phyloP scores from a whole-genome alignment of 2,888 invertebrate species.

The Hymenopus coronatus region DNA sequence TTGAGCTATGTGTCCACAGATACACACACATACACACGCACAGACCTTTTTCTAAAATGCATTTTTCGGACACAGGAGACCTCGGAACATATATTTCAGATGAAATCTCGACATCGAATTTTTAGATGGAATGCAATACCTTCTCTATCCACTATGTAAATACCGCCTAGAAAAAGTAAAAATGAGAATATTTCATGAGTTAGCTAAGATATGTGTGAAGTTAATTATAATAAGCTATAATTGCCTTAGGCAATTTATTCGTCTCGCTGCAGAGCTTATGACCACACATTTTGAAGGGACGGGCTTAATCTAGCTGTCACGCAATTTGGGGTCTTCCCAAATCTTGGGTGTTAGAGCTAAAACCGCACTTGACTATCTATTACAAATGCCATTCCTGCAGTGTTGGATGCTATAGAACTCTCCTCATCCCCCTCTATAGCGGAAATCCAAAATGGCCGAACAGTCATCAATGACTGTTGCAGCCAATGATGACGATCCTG shows the following conservation, averaged over 20 bases:
- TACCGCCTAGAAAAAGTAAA: no score
- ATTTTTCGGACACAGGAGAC: no score
- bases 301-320: neutral
- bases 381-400: neutral
- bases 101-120: no score
- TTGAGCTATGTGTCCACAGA: no score
- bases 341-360: neutral
- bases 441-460: conserved; percentile 25
- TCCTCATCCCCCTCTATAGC: neutral
- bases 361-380: neutral
- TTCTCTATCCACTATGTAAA: no score
- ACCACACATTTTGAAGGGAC: neutral
- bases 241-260: neutral
- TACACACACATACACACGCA: no score
- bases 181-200: no score
- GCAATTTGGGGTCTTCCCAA: neutral
- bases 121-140: no score
- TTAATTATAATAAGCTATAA: neutral
- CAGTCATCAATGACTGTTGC: conserved; percentile 21
- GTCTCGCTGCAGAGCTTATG: neutral
- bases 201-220: neutral
- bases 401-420: neutral
- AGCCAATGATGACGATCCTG: conserved; percentile 18
- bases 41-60: no score
- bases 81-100: no score